Percentiles rank a stretch among this genome's conserved stretches.
These are phyloP conservation scores for Tuta absoluta DNA, from an alignment of 2,888 invertebrate genomes.

Conservation along the genomic window DNA sequence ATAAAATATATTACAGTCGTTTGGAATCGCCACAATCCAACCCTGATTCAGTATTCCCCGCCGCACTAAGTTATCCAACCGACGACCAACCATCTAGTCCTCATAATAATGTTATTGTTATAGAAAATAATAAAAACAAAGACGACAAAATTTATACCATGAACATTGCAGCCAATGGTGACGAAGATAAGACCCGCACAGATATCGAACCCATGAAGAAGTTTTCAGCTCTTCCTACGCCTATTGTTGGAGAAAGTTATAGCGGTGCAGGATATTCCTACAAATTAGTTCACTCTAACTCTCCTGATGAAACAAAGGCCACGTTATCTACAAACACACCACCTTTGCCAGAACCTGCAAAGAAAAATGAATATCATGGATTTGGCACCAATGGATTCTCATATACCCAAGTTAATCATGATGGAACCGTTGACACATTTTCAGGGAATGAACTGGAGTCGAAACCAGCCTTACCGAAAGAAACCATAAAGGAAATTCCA, in stretches of 20 bases:
- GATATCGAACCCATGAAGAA: conserved; percentile 13
- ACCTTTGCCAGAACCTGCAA: not conserved
- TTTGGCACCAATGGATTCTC: conserved; percentile 22
- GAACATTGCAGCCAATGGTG: conserved; percentile 14
- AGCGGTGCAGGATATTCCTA: conserved; percentile 10
- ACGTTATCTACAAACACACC: conserved; percentile 8
- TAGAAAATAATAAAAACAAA: not conserved
- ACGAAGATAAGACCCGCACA: not conserved
- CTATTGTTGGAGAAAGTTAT: conserved; percentile 16
- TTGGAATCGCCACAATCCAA: not conserved
- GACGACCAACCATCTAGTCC: not conserved
- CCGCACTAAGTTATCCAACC: not conserved
- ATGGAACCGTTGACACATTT: conserved; percentile 13
- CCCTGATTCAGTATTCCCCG: not conserved
- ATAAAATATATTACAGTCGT: conserved; percentile 22
- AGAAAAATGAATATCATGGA: not conserved
- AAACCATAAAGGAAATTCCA: not conserved
- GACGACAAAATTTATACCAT: conserved; percentile 1
- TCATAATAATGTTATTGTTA: not conserved
- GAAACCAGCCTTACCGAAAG: not conserved
- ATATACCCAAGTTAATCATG: conserved; percentile 15
- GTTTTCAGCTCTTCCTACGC: conserved; percentile 8
- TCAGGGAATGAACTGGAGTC: conserved; percentile 1
- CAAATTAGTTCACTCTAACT: not conserved
- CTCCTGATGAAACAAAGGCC: not conserved